These are phyloP conservation scores for Ataeniobius toweri DNA, from an alignment of 2,797 vertebrate genomes.

Conservation along the genomic window DNA sequence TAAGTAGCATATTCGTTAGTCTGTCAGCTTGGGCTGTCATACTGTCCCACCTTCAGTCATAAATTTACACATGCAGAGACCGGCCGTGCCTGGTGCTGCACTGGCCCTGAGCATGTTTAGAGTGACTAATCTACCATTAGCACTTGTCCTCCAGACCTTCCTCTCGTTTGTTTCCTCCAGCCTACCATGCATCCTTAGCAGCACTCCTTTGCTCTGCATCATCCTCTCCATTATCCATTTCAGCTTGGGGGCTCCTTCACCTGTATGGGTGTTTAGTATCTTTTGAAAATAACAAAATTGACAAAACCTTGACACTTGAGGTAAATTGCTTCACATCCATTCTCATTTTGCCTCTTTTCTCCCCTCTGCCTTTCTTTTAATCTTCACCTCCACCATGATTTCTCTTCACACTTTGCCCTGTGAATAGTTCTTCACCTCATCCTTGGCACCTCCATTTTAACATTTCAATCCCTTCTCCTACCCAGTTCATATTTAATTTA, in stretches of 20 bases:
- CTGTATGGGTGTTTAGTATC: conserved; percentile 9
- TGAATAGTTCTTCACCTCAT: not conserved
- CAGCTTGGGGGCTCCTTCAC: conserved; percentile 25
- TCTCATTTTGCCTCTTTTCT: not conserved
- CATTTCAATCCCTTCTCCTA: not conserved
- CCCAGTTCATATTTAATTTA: not conserved
- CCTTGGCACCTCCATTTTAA: not conserved
- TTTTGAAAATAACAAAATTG: conserved; percentile 7
- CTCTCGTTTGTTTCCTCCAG: conserved; percentile 12
- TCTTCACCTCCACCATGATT: not conserved
- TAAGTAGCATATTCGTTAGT: conserved; percentile 50
- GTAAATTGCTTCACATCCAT: not conserved
- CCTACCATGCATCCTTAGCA: conserved; percentile 12
- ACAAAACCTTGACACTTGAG: conserved; percentile 5
- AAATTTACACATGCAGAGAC: conserved; percentile 11
- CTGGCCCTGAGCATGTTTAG: conserved; percentile 52
- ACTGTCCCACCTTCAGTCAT: conserved; percentile 21
- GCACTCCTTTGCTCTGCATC: conserved; percentile 24
- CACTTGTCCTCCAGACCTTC: conserved; percentile 49
- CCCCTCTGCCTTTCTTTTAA: not conserved
- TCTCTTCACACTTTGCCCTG: not conserved
- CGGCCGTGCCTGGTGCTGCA: conserved; percentile 24
- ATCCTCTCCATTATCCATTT: conserved; percentile 18
- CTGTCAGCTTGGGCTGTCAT: conserved; percentile 25
- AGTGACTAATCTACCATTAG: conserved; percentile 67